Percentiles rank a stretch among this genome's conserved stretches.
Evolutionary conservation across 2,797 vertebrate genomes (phyloP).

Genomic region (Pristis pectinata): DNA sequence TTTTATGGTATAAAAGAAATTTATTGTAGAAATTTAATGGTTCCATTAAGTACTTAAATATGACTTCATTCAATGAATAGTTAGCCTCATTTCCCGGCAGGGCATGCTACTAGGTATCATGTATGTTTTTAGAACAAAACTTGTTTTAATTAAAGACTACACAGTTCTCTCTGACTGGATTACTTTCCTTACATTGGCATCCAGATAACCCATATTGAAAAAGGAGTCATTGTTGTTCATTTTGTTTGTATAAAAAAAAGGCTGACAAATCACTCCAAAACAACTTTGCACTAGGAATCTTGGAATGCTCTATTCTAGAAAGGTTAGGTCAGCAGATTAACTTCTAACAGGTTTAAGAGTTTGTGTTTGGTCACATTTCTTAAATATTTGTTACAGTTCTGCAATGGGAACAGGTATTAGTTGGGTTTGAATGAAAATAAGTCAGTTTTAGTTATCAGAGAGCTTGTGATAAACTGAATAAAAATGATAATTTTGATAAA

Average conservation of each 20-base stretch:
- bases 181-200: too few species aligned
- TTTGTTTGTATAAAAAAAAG: too few species aligned
- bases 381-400: not conserved
- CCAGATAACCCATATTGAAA: too few species aligned
- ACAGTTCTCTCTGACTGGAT: too few species aligned
- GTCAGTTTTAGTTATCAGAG: not conserved
- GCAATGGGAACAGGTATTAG: not conserved
- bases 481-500: not conserved
- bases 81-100: too few species aligned
- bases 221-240: too few species aligned
- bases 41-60: not conserved
- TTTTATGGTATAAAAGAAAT: too few species aligned
- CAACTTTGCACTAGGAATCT: too few species aligned
- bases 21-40: not conserved
- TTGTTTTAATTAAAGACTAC: too few species aligned
- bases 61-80: not conserved
- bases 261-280: too few species aligned
- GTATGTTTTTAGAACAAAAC: too few species aligned
- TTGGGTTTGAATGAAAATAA: not conserved
- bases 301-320: not conserved
- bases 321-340: not conserved
- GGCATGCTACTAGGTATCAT: too few species aligned
- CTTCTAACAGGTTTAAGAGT: not conserved
- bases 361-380: not conserved
- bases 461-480: not conserved